phyloP scores from a whole-genome alignment of 2,888 invertebrate species.

The Drosophila maculinotata region DNA sequence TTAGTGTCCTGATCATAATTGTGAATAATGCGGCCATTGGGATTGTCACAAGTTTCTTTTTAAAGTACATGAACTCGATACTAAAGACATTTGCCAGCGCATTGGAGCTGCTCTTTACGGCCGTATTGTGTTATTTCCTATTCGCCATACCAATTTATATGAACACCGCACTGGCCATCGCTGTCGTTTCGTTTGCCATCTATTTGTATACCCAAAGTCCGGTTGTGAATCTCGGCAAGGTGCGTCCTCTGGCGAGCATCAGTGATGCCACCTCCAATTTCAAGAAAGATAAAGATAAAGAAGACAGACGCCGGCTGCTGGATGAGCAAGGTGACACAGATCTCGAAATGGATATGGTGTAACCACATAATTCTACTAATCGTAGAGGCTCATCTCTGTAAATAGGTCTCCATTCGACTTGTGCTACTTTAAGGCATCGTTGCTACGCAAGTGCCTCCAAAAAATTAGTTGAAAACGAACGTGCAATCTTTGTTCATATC shows the following conservation, averaged over 20 bases:
- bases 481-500: slow-evolving; percentile 38
- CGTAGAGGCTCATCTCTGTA: slow-evolving; percentile 32
- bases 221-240: slow-evolving; percentile 87
- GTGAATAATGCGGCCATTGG: slow-evolving; percentile 96
- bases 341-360: slow-evolving; percentile 82
- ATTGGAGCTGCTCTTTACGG: slow-evolving; percentile 95
- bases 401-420: too few relatives aligned
- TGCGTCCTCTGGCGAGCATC: slow-evolving; percentile 67
- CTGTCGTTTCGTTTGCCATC: slow-evolving; percentile 92
- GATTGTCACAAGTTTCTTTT: slow-evolving; percentile 96
- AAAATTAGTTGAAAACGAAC: slow-evolving; percentile 36
- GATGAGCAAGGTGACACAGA: slow-evolving; percentile 78
- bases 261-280: slow-evolving; percentile 53
- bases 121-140: slow-evolving; percentile 93
- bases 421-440: too few relatives aligned
- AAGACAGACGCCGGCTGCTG: slow-evolving; percentile 72
- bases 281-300: slow-evolving; percentile 38
- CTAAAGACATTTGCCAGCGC: slow-evolving; percentile 98
- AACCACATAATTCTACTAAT: slow-evolving; percentile 33
- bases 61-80: slow-evolving; percentile 96
- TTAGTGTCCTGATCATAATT: slow-evolving; percentile 92
- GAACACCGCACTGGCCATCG: slow-evolving; percentile 93
- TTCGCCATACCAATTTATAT: slow-evolving; percentile 94
- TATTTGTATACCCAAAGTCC: slow-evolving; percentile 96
- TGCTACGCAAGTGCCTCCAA: slow-evolving; percentile 60